Evolutionary conservation across 30 jellyfish, hydroid and myxozoan species (phyloP).

Genomic region (Aurelia coerulea): DNA sequence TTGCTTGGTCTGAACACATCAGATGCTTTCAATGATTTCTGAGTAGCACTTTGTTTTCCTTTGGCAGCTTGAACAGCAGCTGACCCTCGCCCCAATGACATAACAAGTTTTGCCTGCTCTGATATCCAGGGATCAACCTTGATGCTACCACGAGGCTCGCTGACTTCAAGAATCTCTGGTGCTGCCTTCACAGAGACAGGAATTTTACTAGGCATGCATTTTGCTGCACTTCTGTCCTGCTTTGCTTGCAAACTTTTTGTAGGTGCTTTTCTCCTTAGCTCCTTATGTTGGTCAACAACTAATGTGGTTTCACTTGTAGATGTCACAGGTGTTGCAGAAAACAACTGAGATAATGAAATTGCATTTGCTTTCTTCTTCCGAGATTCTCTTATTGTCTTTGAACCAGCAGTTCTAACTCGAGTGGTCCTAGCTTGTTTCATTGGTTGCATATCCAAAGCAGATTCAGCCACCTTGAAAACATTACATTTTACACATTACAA

Average conservation of each 20-base stretch:
- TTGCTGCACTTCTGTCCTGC: neutral
- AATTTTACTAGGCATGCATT: neutral
- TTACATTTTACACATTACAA: too few relatives aligned
- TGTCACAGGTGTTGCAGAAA: constrained; percentile 36
- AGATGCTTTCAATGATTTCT: constrained; percentile 43
- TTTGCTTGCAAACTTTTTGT: neutral
- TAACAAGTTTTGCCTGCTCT: constrained; percentile 73
- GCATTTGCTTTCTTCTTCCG: neutral
- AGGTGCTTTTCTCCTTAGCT: constrained; percentile 26
- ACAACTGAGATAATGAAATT: constrained; percentile 15
- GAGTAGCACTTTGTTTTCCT: neutral
- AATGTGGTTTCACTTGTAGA: constrained; percentile 40
- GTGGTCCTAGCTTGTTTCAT: too few relatives aligned
- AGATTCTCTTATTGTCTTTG: neutral
- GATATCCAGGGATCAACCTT: constrained; percentile 79
- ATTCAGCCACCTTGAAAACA: too few relatives aligned
- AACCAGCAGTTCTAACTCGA: too few relatives aligned
- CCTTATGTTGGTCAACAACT: constrained; percentile 8
- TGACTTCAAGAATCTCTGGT: neutral
- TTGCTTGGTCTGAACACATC: constrained; percentile 15
- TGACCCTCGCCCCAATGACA: constrained; percentile 34
- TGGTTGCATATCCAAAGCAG: too few relatives aligned
- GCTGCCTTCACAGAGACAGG: neutral
- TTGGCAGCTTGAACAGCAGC: constrained; percentile 31
- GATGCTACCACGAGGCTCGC: constrained; percentile 1